These are phyloP conservation scores for Melanaphis sacchari DNA, from an alignment of 1,140 invertebrate genomes.

Conservation along the genomic window DNA sequence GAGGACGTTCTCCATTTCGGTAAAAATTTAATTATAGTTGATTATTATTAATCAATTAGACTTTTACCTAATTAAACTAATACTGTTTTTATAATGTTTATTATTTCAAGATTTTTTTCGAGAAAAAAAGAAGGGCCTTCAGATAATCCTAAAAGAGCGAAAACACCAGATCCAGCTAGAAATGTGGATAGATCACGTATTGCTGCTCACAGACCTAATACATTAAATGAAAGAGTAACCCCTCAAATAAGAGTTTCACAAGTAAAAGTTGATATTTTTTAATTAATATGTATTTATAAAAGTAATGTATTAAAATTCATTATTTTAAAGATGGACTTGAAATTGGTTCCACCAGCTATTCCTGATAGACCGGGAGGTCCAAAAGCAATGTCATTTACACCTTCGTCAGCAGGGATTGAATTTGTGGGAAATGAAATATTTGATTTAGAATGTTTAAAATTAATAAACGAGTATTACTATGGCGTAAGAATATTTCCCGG, in stretches of 20 bases:
- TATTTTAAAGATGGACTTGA: conserved; percentile 60
- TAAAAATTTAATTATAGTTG: conserved; percentile 63
- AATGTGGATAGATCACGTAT: conserved; percentile 52
- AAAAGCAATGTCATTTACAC: conserved; percentile 75
- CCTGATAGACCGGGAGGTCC: conserved; percentile 71
- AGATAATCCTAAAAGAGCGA: conserved; percentile 72
- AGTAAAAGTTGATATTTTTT: conserved; percentile 60
- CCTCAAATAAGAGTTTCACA: conserved; percentile 65
- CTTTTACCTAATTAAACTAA: background rate
- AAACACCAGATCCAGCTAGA: conserved; percentile 73
- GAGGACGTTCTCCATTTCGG: conserved; percentile 89
- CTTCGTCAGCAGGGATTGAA: conserved; percentile 73
- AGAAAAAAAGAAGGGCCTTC: conserved; percentile 74
- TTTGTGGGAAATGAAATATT: conserved; percentile 83
- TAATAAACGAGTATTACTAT: conserved; percentile 98
- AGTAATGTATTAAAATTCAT: background rate
- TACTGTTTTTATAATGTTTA: background rate
- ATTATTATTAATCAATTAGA: background rate
- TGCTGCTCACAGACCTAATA: conserved; percentile 35
- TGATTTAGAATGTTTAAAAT: conserved; percentile 84
- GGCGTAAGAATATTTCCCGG: conserved; percentile 92
- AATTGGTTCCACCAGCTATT: conserved; percentile 72
- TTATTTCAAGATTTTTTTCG: conserved; percentile 75
- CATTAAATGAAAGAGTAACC: conserved; percentile 51
- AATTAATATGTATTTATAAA: conserved; percentile 56